A percentile compares a stretch with the other conserved stretches of the same genome.
Conservation (phyloP, 2,113 vertebrate genomes). For the Aix galericulata region DNA sequence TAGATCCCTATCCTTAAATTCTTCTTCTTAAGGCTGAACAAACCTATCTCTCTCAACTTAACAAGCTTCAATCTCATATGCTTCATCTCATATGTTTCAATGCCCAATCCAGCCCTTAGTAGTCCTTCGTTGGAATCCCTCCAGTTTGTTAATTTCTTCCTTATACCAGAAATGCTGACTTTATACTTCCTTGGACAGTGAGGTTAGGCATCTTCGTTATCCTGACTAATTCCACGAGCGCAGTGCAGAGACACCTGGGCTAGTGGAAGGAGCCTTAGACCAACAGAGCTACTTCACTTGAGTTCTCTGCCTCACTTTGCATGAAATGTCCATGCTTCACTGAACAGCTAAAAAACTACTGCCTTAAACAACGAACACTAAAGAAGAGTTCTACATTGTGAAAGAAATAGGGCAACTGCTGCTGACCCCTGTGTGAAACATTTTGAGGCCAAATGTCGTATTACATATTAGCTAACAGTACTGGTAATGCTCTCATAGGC, state of each 20-base stretch:
- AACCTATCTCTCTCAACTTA: neutral
- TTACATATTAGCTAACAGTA: neutral
- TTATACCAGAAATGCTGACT: neutral
- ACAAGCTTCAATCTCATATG: neutral
- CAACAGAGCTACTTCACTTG: neutral
- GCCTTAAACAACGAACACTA: neutral
- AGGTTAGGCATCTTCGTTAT: neutral
- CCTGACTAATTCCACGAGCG: neutral
- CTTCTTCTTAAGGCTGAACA: neutral
- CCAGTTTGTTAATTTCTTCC: neutral
- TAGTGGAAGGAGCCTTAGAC: neutral
- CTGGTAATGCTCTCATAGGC: neutral
- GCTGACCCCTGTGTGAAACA: neutral
- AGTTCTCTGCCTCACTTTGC: neutral
- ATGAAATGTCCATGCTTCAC: neutral
- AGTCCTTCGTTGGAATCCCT: neutral
- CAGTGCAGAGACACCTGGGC: neutral
- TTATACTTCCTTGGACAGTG: neutral
- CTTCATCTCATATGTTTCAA: neutral
- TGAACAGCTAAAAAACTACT: neutral
- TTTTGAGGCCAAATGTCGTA: neutral
- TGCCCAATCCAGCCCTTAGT: neutral
- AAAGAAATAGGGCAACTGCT: neutral
- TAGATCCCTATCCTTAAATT: neutral
- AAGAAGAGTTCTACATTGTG: neutral